phyloP scores from a whole-genome alignment of 2,113 vertebrate species.

The Scomber colias region DNA sequence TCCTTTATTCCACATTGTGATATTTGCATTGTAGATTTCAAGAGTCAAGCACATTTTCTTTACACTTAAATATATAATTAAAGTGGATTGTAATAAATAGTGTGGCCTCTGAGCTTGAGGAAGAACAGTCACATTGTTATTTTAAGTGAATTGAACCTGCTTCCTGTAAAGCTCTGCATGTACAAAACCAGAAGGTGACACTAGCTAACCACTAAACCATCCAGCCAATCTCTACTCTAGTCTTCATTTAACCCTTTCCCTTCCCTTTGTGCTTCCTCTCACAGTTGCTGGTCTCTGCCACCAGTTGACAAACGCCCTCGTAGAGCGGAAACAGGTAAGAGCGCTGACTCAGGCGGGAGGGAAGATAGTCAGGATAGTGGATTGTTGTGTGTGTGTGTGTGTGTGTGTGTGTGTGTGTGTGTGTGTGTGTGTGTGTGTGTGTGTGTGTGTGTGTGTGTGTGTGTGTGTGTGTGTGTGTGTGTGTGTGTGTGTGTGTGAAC shows the following conservation, averaged over 20 bases:
- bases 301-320: slow-evolving; percentile 98
- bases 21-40: neutral
- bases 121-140: neutral
- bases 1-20: neutral
- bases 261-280: slow-evolving; percentile 45
- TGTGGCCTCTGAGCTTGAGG: too few species aligned
- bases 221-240: neutral
- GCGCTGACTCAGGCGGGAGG: neutral
- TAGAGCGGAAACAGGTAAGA: slow-evolving; percentile 98
- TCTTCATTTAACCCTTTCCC: neutral
- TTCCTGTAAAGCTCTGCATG: neutral
- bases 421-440: too few species aligned
- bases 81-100: too few species aligned
- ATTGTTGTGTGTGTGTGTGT: too few species aligned
- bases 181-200: neutral
- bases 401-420: too few species aligned
- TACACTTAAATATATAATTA: neutral
- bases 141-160: neutral
- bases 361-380: too few species aligned
- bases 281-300: slow-evolving; percentile 99
- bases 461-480: too few species aligned
- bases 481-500: too few species aligned
- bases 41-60: neutral
- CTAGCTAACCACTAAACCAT: neutral
- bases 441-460: too few species aligned